Base-by-base conservation (phyloP, 2,113 vertebrate species). In the Eptesicus fuscus region DNA sequence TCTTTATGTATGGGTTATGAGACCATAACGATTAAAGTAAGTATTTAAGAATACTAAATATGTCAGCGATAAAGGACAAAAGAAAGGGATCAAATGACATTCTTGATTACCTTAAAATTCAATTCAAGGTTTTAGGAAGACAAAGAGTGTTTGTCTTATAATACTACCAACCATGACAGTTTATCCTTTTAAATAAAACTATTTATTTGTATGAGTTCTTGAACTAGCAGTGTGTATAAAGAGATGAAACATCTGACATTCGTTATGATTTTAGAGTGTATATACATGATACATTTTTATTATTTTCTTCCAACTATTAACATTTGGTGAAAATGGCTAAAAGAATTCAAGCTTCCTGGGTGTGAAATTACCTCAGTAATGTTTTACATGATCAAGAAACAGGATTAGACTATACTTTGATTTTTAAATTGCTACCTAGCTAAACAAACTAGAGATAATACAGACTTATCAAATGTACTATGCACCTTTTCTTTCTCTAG, bases 151-250 rank as follows among this genome's bases (percentile, higher is more conserved):
- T 5, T 69, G 12, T 13, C 56, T 87, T 83, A 92, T 5, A 69
- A 89, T 76, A 94, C 2, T 61, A 83, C 59, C 20, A 80, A 87
- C 40, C 42, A 73, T 61, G 16, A 91, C 79, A 47, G 9, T 83
- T 83, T 71, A 65, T 83, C 32, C 40, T 88, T 80, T 83, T 85
- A 96, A 71, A 90, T 84, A 93, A 91, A 90, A 89, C 18, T 61
- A 83, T 70, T 23, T 79, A 69, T 35, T 73, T 69, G 40, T 40
- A n/a, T 25, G 17, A 92, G 12, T 76, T 90, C 28, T 69, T 92
- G 32, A 79, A 70, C 22, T n/a, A 69, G 32, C 3, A 87, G 22
- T 35, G 17, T 71, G 20, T 56, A 76, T 63, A 83, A 94, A 95
- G 23, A 92, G 92, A 78, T 69, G 14, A 92, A 80, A 30, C 20